Conservation (phyloP, 2,113 vertebrate species). For the Mus spicilegus region DNA sequence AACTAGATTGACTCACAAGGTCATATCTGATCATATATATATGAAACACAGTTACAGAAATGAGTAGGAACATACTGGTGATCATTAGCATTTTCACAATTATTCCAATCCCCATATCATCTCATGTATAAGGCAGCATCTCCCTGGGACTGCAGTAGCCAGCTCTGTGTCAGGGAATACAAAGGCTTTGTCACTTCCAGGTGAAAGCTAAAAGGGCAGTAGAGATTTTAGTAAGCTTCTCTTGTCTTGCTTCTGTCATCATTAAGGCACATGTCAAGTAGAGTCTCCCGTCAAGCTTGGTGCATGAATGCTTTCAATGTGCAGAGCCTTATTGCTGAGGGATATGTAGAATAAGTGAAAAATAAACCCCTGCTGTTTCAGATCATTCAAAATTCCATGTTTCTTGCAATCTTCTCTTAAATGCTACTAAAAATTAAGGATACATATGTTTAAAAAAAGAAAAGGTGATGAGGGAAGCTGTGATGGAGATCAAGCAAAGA, state of each 20-base stretch:
- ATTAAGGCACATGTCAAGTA: neutral
- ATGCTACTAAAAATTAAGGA: neutral
- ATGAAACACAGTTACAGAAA: slow-evolving; percentile 7
- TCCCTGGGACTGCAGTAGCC: neutral
- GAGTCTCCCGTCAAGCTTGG: neutral
- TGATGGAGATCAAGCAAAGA: neutral
- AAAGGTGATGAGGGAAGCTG: neutral
- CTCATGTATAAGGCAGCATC: neutral
- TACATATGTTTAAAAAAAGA: neutral
- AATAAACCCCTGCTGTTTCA: neutral
- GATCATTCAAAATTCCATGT: neutral
- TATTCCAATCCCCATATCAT: neutral
- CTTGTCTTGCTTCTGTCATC: neutral
- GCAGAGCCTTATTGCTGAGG: neutral
- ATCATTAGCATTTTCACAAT: slow-evolving; percentile 15
- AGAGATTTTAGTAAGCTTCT: neutral
- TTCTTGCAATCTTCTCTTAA: slow-evolving; percentile 22
- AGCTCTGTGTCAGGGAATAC: slow-evolving; percentile 4
- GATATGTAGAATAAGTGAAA: neutral
- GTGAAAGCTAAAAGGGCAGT: neutral
- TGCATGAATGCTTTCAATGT: neutral
- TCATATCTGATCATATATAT: neutral
- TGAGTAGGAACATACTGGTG: neutral
- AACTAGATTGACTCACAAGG: neutral
- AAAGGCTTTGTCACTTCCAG: neutral